These are phyloP conservation scores for Esperia sulphurella DNA, from an alignment of 2,888 invertebrate genomes.

Conservation along the genomic window DNA sequence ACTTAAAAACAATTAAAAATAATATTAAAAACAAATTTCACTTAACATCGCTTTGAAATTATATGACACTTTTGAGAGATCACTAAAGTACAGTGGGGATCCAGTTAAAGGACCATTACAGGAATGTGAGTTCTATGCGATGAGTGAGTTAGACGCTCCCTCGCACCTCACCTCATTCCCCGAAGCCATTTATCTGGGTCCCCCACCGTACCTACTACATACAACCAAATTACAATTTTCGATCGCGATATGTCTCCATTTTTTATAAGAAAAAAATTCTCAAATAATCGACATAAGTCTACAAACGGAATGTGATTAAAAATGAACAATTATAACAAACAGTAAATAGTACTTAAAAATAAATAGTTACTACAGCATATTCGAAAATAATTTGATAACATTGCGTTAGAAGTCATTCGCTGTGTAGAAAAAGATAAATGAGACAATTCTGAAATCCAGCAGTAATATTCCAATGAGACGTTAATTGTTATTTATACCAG, in stretches of 20 bases:
- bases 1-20: conserved; percentile 18
- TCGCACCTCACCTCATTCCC: no score
- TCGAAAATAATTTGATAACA: background rate
- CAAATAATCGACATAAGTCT: conserved; percentile 31
- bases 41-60: background rate
- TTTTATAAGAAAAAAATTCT: conserved; percentile 19
- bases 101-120: no score
- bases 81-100: conserved; percentile 16
- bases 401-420: no score
- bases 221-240: background rate
- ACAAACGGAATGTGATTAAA: conserved; percentile 49
- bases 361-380: background rate
- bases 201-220: no score
- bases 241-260: conserved; percentile 15
- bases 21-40: conserved; percentile 43
- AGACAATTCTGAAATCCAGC: no score
- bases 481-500: no score
- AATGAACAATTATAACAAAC: conserved; percentile 32
- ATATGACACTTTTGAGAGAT: conserved; percentile 38
- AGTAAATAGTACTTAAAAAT: conserved; percentile 5
- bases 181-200: no score
- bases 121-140: no score
- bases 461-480: no score
- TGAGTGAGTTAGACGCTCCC: no score
- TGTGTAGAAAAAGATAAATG: no score